Percentiles rank a stretch among this genome's conserved stretches.
phyloP scores from a whole-genome alignment of 2,797 vertebrate genomes.

The Crenichthys baileyi region DNA sequence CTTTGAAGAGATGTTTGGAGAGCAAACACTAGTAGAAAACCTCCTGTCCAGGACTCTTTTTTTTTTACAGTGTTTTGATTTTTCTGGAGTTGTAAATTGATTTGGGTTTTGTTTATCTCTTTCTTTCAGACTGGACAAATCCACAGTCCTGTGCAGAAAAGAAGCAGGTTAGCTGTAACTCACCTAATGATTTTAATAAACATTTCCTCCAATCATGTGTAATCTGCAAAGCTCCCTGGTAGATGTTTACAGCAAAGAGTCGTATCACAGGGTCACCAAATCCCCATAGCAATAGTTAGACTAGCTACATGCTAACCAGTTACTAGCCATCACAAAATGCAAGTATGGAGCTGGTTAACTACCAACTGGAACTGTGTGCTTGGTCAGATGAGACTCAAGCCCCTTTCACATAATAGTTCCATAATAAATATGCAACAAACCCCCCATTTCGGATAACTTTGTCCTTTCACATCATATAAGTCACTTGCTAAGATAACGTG shows the following conservation, averaged over 20 bases:
- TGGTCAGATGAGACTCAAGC: not conserved
- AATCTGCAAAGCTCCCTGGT: not conserved
- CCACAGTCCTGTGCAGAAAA: not conserved
- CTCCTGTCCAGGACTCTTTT: not conserved
- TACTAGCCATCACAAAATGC: not conserved
- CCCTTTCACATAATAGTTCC: not conserved
- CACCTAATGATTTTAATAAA: not conserved
- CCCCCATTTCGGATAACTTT: not conserved
- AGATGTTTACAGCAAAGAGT: not conserved
- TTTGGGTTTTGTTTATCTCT: not conserved
- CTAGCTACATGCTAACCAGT: not conserved
- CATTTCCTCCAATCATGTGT: not conserved
- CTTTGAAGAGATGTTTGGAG: not conserved
- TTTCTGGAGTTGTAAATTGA: not conserved
- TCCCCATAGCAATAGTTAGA: not conserved
- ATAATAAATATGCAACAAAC: not conserved
- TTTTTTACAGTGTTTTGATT: not conserved
- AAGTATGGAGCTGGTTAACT: not conserved
- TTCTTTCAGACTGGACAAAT: not conserved
- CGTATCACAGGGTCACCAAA: not conserved
- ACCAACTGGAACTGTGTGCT: not conserved
- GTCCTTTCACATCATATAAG: not conserved
- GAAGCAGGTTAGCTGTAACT: not conserved
- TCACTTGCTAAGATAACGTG: not conserved
- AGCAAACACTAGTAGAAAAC: not conserved